Base-by-base conservation (phyloP, 2,113 vertebrate species). In the Mustela lutreola region DNA sequence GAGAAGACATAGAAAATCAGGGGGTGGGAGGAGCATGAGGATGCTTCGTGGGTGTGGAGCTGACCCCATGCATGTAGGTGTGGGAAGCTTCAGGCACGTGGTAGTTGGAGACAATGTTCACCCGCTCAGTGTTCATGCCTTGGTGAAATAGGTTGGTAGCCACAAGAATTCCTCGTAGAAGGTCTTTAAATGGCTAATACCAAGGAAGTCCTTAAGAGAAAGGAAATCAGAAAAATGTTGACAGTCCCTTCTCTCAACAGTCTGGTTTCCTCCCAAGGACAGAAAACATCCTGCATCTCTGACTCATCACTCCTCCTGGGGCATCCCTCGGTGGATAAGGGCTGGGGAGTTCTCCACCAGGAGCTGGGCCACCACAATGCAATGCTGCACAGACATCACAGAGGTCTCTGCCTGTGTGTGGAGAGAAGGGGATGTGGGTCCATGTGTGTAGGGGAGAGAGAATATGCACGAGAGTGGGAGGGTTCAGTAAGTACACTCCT, bases 21-120 rank as follows among this genome's bases (percentile, higher is more conserved):
- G 31, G 0, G 10, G 60, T 26, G 3, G 58, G 18, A 33, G 24
- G 50, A 53, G 14, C 18, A n/a, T 22, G 2, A 62, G 60, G 28
- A 42, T 63, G 5, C 65, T 9, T 11, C 1, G 5, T 18, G 58
- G 60, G 24, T 26, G 3, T 22, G 4, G 9, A 39, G 80, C 97
- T 79, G 60, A 99, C 99, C 98, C 99, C 98, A 89, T 99, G 99
- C 86, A 99, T 96, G 95, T 99, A 99, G 15, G 99, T 99, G 96
- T 99, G 99, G 0, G 99, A 99, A 83, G 99, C 99, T 95, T 99
- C 99, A 0, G 99, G 99, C 99, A 99, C 99, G 97, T 99, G 99
- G 0, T 99, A 99, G 97, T 26, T 99, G 82, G 99, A 99, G 87
- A 99, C 99, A 1, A 99, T 99, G 98, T 99, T 99, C 95, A 99